Percentiles rank a stretch among this genome's conserved stretches.
Evolutionary conservation across 2,113 vertebrate genomes (phyloP).

Genomic region (Esox niger): DNA sequence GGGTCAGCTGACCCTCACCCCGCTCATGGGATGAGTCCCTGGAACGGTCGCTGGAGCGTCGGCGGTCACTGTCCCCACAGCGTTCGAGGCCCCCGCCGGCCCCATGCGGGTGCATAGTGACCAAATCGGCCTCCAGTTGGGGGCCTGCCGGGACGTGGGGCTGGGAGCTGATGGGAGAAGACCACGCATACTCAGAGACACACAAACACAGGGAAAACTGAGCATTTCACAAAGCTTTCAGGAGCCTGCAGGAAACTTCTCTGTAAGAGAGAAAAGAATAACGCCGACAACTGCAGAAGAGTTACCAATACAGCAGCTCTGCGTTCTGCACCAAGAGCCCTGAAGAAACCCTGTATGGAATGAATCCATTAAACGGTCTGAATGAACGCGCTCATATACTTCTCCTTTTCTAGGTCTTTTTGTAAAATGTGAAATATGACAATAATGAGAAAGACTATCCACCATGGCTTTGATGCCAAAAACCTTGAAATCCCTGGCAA

Average conservation of each 20-base stretch:
- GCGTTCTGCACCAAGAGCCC: slow-evolving; percentile 12
- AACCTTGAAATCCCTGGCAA: too few relatives aligned
- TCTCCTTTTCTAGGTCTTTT: background rate
- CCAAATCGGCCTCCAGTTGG: slow-evolving; percentile 72
- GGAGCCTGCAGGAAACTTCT: slow-evolving; percentile 44
- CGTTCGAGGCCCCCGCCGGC: slow-evolving; percentile 76
- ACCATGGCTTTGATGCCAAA: background rate
- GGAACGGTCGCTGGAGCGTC: slow-evolving; percentile 91
- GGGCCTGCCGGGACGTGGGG: slow-evolving; percentile 73
- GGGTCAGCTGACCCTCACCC: slow-evolving; percentile 90
- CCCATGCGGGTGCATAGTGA: slow-evolving; percentile 86
- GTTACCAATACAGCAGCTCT: slow-evolving; percentile 6
- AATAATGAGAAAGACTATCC: background rate
- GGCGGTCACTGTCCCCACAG: slow-evolving; percentile 77
- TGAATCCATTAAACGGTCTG: slow-evolving; percentile 25
- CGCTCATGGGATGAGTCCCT: slow-evolving; percentile 95
- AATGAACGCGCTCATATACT: background rate
- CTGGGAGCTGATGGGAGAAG: slow-evolving; percentile 66
- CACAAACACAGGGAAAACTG: background rate
- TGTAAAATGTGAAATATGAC: background rate
- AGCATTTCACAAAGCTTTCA: slow-evolving; percentile 14
- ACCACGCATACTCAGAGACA: slow-evolving; percentile 8
- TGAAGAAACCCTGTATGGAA: slow-evolving; percentile 31
- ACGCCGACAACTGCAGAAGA: slow-evolving; percentile 31
- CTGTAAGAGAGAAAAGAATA: slow-evolving; percentile 4